These are phyloP conservation scores for Allacma fusca DNA, from an alignment of 2,888 invertebrate genomes.

Conservation along the genomic window DNA sequence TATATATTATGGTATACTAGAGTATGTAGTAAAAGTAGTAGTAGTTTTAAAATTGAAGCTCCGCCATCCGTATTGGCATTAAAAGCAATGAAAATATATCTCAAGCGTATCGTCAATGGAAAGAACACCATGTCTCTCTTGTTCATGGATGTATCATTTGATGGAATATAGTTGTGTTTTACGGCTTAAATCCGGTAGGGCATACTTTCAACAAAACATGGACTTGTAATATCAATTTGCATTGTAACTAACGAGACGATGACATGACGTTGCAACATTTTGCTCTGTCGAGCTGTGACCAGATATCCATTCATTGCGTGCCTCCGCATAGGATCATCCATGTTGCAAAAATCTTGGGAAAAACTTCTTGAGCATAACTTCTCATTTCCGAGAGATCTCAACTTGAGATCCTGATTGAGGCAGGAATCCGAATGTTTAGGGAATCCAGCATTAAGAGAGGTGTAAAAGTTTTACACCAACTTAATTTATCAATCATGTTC, in stretches of 20 bases:
- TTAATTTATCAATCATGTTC: conserved; percentile 16
- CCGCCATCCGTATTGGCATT: not conserved
- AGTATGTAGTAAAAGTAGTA: too few relatives aligned
- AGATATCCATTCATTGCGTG: not conserved
- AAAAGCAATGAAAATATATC: conserved; percentile 7
- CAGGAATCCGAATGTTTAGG: not conserved
- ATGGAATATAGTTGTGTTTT: not conserved
- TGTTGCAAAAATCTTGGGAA: not conserved
- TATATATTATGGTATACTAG: too few relatives aligned
- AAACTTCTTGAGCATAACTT: not conserved
- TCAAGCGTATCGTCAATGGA: conserved; percentile 6
- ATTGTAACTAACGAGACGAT: conserved; percentile 3
- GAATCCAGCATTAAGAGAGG: not conserved
- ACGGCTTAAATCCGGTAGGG: not conserved
- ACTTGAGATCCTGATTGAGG: not conserved
- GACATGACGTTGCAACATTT: not conserved
- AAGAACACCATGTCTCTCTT: not conserved
- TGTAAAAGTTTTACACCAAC: not conserved
- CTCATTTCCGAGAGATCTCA: not conserved
- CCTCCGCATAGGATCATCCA: not conserved
- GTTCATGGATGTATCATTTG: too few relatives aligned
- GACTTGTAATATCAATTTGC: conserved; percentile 4
- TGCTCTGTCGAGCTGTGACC: not conserved
- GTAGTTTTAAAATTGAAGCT: not conserved
- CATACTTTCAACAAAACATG: conserved; percentile 4